phyloP scores from a whole-genome alignment of 2,888 invertebrate genomes.

The Macrosoma leucophasiata region DNA sequence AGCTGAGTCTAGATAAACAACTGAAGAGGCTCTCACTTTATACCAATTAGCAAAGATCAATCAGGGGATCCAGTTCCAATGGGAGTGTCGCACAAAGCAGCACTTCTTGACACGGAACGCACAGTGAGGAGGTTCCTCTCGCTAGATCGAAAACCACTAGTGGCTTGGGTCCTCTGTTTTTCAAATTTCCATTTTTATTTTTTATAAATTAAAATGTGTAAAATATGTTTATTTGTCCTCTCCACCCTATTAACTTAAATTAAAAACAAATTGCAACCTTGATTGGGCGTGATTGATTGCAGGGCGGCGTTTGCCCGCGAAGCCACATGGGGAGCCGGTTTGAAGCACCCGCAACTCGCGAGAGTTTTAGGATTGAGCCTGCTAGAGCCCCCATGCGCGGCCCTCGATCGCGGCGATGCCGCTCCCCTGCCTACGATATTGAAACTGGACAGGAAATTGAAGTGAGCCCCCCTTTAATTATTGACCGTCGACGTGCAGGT shows the following conservation, averaged over 20 bases:
- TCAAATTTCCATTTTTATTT: not conserved
- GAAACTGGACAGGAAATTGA: slow-evolving; percentile 67
- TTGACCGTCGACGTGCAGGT: no score
- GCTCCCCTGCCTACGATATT: slow-evolving; percentile 87
- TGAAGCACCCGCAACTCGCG: slow-evolving; percentile 89
- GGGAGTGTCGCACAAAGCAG: no score
- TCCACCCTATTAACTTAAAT: no score
- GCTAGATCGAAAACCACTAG: no score
- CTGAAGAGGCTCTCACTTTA: no score
- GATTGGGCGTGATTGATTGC: slow-evolving; percentile 19
- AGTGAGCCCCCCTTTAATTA: slow-evolving; percentile 33
- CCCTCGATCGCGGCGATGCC: slow-evolving; percentile 92
- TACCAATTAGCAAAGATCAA: no score
- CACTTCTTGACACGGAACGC: no score
- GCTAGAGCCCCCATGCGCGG: slow-evolving; percentile 90
- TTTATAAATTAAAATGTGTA: not conserved
- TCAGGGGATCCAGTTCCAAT: no score
- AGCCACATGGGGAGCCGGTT: slow-evolving; percentile 87
- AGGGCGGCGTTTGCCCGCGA: slow-evolving; percentile 93
- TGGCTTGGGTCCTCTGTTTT: no score
- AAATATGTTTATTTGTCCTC: not conserved
- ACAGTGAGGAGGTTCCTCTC: no score
- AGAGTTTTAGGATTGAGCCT: slow-evolving; percentile 88
- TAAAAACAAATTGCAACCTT: no score
- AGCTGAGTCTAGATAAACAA: no score